These are phyloP conservation scores for Charadrius vociferus DNA, from an alignment of 2,113 vertebrate genomes.

Conservation along the genomic window DNA sequence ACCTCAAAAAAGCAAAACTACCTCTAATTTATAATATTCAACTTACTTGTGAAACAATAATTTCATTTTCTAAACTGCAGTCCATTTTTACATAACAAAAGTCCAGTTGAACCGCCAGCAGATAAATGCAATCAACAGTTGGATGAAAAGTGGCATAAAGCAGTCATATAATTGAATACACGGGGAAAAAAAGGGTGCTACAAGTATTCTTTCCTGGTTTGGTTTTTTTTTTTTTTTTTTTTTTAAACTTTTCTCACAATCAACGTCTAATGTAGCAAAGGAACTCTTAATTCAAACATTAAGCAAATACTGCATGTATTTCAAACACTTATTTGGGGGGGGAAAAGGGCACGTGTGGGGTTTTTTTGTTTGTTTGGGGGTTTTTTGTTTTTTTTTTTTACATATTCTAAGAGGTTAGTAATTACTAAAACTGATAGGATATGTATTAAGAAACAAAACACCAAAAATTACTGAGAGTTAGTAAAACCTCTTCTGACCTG, in stretches of 20 bases:
- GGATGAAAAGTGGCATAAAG: neutral
- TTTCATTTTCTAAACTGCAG: neutral
- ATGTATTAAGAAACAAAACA: neutral
- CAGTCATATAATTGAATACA: neutral
- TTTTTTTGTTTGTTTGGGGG: too few species aligned
- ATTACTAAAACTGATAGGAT: neutral
- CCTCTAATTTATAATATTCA: neutral
- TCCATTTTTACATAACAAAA: neutral
- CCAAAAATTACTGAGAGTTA: neutral
- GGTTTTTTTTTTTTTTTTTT: too few species aligned
- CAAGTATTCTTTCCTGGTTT: neutral
- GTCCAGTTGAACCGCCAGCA: neutral
- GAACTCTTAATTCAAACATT: neutral
- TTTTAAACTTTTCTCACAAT: neutral
- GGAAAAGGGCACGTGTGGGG: accelerated
- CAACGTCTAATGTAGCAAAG: neutral
- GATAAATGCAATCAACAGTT: neutral
- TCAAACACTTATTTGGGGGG: neutral
- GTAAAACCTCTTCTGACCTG: slow-evolving; percentile 78
- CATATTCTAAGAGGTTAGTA: neutral
- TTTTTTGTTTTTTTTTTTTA: neutral
- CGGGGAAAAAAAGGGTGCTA: neutral
- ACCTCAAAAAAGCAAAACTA: neutral
- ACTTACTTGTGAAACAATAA: neutral
- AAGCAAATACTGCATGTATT: accelerated